Base-by-base conservation (phyloP, 2,888 invertebrate genomes). In the Lottia scabra region DNA sequence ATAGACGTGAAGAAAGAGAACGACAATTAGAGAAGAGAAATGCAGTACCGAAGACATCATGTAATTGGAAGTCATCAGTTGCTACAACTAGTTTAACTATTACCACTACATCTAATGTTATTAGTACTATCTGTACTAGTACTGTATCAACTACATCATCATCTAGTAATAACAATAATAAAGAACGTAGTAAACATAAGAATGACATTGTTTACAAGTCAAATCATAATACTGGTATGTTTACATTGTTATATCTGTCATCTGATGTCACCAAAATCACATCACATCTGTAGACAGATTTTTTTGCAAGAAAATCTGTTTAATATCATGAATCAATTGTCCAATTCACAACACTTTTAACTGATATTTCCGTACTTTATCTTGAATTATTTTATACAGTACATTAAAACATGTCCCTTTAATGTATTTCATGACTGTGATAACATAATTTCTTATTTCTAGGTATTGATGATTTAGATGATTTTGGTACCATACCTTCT, bases 381-480 rank as follows among this genome's bases (percentile, higher is more conserved):
- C 6, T 30, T 30, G 6, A 30, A 6, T 30, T 4, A 2, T 30
- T 30, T 30, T 30, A 30, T 4, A 56, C 56, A n/a, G n/a, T n/a
- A n/a, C n/a, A n/a, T n/a, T n/a, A n/a, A n/a, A n/a, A n/a, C n/a
- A n/a, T n/a, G n/a, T n/a, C n/a, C n/a, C n/a, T n/a, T n/a, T n/a
- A n/a, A n/a, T n/a, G n/a, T n/a, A n/a, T n/a, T n/a, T n/a, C n/a
- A n/a, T n/a, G n/a, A n/a, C n/a, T n/a, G n/a, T n/a, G n/a, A n/a
- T n/a, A n/a, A n/a, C n/a, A n/a, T n/a, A n/a, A 6, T 15, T 43
- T 44, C 56, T 67, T 66, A 69, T 78, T 76, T n/a, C 16, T 77
- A 85, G 89, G 87, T 63, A 88, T 89, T 72, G 87, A 87, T 30
- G 89, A 89, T 73, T 77, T 89, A 63, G 89, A 89, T 83, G 89